Percentiles rank a stretch among this genome's conserved stretches.
Conservation (phyloP, 2,113 vertebrate species). For the Anthoscopus minutus region DNA sequence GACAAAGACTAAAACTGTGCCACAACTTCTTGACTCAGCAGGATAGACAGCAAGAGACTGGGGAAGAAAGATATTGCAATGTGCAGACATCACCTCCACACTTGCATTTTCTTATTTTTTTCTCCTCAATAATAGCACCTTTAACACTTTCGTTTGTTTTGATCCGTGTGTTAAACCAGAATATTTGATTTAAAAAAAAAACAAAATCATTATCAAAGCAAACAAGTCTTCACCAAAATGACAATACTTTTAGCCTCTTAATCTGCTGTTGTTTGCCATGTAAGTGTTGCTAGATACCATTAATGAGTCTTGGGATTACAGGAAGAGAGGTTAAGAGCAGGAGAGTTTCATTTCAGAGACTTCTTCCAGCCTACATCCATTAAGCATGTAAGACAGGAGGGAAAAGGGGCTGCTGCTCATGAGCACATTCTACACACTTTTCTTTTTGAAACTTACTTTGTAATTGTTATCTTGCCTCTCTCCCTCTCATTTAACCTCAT, state of each 20-base stretch:
- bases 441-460: slow-evolving; percentile 60
- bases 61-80: background rate
- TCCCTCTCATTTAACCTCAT: slow-evolving; percentile 72
- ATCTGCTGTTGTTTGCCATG: background rate
- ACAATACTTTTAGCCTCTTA: background rate
- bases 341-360: slow-evolving; percentile 18
- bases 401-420: background rate
- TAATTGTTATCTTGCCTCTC: slow-evolving; percentile 66
- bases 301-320: background rate
- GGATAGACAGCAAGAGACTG: background rate
- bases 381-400: background rate
- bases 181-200: background rate
- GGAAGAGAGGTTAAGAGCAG: background rate
- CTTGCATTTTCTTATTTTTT: background rate
- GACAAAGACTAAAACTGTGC: background rate
- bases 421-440: slow-evolving; percentile 50
- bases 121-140: background rate
- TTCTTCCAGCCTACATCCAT: slow-evolving; percentile 7
- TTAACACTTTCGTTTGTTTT: background rate
- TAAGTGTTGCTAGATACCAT: background rate
- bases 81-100: background rate
- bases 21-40: background rate
- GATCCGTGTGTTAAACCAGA: background rate
- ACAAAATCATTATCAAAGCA: background rate
- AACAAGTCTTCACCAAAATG: background rate